Percentiles rank a stretch among this genome's conserved stretches.
Evolutionary conservation across 2,888 invertebrate species (phyloP).

Genomic region (Neocrepidodera transversa): DNA sequence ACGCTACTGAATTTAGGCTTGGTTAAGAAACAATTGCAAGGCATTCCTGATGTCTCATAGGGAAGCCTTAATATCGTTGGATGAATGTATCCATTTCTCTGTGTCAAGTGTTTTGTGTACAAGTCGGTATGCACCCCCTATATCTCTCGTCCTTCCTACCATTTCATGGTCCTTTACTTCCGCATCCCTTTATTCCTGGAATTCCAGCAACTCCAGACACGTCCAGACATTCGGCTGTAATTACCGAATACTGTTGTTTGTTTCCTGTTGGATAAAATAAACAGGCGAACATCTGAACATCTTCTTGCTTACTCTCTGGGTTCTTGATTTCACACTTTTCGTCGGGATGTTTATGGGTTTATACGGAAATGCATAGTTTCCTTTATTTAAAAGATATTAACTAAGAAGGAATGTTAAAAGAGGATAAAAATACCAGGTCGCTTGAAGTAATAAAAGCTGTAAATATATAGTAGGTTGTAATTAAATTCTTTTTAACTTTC

Average conservation of each 20-base stretch:
- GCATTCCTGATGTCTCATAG: slow-evolving; percentile 53
- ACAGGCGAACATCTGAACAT: slow-evolving; percentile 49
- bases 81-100: slow-evolving; percentile 58
- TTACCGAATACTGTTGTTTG: slow-evolving; percentile 55
- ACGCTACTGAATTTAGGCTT: slow-evolving; percentile 26
- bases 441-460: no score
- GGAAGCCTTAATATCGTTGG: slow-evolving; percentile 54
- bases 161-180: slow-evolving; percentile 30
- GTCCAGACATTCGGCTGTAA: slow-evolving; percentile 57
- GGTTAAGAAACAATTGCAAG: slow-evolving; percentile 52
- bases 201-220: slow-evolving; percentile 57
- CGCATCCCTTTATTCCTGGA: slow-evolving; percentile 42
- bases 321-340: slow-evolving; percentile 27
- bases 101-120: slow-evolving; percentile 48
- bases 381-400: slow-evolving; percentile 11
- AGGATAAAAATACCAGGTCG: no score
- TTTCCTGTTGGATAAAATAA: slow-evolving; percentile 53
- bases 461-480: no score
- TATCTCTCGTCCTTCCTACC: slow-evolving; percentile 49
- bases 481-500: no score
- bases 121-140: slow-evolving; percentile 52
- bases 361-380: slow-evolving; percentile 9
- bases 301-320: slow-evolving; percentile 19
- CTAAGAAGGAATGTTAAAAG: background rate
- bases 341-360: slow-evolving; percentile 13